These are phyloP conservation scores for Platygyra sinensis DNA, from an alignment of 64 coral and sea anemone species.

Conservation along the genomic window DNA sequence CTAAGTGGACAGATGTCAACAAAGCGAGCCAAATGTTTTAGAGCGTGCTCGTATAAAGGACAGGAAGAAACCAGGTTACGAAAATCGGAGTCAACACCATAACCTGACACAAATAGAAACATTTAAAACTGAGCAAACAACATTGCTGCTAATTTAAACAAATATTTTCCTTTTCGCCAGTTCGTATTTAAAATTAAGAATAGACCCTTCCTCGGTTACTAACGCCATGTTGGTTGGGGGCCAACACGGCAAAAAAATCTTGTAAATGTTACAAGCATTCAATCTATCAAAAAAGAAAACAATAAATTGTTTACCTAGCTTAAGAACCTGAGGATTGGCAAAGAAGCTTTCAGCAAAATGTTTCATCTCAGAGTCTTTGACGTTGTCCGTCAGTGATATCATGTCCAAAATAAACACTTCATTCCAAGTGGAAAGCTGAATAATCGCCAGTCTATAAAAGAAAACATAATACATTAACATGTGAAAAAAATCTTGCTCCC, in stretches of 20 bases:
- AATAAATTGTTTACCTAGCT: slow-evolving; percentile 60
- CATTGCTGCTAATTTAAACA: too few species aligned
- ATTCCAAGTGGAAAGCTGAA: slow-evolving; percentile 78
- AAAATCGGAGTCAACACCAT: slow-evolving; percentile 92
- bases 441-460: slow-evolving; percentile 72
- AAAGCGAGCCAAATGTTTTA: slow-evolving; percentile 83
- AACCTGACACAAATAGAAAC: slow-evolving; percentile 51
- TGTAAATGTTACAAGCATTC: neutral
- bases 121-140: neutral
- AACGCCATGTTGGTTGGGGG: too few species aligned
- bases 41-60: slow-evolving; percentile 58
- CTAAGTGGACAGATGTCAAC: slow-evolving; percentile 95
- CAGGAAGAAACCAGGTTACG: slow-evolving; percentile 79
- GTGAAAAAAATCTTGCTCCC: neutral
- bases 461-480: neutral
- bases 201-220: too few species aligned
- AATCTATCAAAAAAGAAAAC: neutral
- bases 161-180: too few species aligned
- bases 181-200: too few species aligned
- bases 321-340: slow-evolving; percentile 81
- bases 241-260: neutral
- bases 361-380: slow-evolving; percentile 46
- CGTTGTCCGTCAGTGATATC: slow-evolving; percentile 70
- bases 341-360: slow-evolving; percentile 77
- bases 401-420: slow-evolving; percentile 93